A percentile compares a stretch with the other conserved stretches of the same genome.
Evolutionary conservation across 2,797 vertebrate species (phyloP).

Genomic region (Acanthiza pusilla): DNA sequence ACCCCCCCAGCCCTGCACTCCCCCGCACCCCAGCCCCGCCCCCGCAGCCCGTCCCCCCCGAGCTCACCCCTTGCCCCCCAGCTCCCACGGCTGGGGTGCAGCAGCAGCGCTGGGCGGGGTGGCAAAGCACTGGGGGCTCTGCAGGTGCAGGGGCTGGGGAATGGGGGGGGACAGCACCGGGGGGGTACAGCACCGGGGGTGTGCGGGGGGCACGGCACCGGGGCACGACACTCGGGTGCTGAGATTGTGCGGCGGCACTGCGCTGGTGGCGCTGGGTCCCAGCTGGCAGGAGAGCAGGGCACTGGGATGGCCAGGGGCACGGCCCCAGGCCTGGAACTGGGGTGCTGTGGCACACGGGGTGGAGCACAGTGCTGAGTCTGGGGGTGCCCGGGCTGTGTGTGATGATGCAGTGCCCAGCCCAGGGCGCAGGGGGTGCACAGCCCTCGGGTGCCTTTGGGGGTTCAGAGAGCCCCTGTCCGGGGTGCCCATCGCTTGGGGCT

Average conservation of each 20-base stretch:
- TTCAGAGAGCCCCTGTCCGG: accelerated
- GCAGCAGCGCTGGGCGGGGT: background rate
- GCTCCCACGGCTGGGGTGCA: background rate
- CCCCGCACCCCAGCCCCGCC: background rate
- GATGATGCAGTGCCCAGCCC: background rate
- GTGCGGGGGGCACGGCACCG: background rate
- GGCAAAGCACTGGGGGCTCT: background rate
- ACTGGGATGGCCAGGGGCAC: background rate
- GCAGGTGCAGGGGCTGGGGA: background rate
- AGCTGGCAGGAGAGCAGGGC: background rate
- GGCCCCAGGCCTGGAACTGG: background rate
- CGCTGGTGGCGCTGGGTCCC: background rate
- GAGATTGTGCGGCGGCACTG: background rate
- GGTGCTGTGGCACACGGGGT: background rate
- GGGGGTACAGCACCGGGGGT: background rate
- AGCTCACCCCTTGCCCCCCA: background rate
- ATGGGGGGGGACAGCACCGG: background rate
- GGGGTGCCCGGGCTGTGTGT: too few relatives aligned
- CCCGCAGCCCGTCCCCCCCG: background rate
- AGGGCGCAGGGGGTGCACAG: background rate
- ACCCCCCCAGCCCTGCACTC: background rate
- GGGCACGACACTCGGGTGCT: background rate
- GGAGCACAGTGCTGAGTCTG: background rate
- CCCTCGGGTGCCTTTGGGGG: background rate
- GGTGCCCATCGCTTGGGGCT: accelerated